Conservation (phyloP, 1,140 invertebrate genomes). For the Augochlora pura region DNA sequence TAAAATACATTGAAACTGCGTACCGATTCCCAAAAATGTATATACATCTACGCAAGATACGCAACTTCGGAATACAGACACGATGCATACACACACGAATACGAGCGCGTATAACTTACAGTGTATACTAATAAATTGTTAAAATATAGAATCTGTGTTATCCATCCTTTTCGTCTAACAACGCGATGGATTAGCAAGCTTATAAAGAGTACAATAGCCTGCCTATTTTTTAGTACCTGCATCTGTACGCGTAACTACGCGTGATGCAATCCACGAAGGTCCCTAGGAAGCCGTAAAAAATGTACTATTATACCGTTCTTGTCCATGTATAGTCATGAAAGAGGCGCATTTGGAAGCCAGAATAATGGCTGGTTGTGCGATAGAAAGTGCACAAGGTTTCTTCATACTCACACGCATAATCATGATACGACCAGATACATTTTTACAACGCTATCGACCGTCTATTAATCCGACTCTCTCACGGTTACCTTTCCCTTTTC, state of each 20-base stretch:
- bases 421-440: background rate
- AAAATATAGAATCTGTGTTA: background rate
- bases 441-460: background rate
- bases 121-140: constrained; percentile 39
- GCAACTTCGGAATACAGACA: background rate
- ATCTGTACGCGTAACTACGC: background rate
- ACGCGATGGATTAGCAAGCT: no score
- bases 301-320: background rate
- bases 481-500: no score
- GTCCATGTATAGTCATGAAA: constrained; percentile 4
- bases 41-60: background rate
- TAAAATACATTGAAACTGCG: constrained; percentile 18
- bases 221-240: no score
- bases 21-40: constrained; percentile 22
- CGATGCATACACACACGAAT: background rate
- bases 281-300: constrained; percentile 24
- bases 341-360: constrained; percentile 26
- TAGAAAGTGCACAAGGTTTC: background rate
- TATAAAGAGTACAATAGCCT: no score
- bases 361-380: constrained; percentile 15
- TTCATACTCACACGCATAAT: background rate
- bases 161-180: no score
- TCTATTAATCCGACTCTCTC: background rate
- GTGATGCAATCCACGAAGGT: background rate
- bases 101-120: constrained; percentile 7